A percentile compares a stretch with the other conserved stretches of the same genome.
These are phyloP conservation scores for Pungitius pungitius DNA, from an alignment of 2,113 vertebrate species.

Conservation along the genomic window DNA sequence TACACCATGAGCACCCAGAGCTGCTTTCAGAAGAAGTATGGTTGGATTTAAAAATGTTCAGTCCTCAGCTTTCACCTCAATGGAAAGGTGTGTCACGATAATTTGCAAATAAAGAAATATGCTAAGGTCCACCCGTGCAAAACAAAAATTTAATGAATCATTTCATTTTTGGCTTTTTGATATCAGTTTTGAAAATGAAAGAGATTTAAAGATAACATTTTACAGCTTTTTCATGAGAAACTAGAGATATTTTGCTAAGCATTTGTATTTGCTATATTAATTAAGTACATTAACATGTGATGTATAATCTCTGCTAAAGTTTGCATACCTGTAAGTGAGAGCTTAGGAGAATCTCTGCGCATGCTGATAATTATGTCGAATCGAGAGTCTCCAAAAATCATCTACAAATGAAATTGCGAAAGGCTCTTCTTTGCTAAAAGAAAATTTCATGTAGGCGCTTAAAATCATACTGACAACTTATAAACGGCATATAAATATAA, in stretches of 20 bases:
- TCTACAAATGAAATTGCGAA: not conserved
- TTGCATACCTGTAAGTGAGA: not conserved
- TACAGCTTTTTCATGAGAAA: not conserved
- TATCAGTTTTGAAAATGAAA: not conserved
- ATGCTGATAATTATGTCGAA: not conserved
- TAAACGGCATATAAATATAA: not conserved
- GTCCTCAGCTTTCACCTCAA: not conserved
- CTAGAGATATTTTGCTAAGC: not conserved
- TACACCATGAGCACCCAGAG: not conserved
- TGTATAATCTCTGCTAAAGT: not conserved
- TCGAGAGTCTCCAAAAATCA: not conserved
- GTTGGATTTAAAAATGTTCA: slow-evolving; percentile 4
- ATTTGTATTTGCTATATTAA: not conserved
- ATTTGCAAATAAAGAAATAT: not conserved
- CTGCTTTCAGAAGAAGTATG: not conserved
- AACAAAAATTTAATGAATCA: not conserved
- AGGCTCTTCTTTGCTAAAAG: not conserved
- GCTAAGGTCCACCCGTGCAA: not conserved
- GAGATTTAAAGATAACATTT: not conserved
- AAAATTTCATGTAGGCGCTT: not conserved
- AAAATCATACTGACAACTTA: not conserved
- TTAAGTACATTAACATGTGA: not conserved
- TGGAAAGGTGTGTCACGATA: not conserved
- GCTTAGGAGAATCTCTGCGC: not conserved
- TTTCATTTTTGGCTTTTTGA: not conserved